These are phyloP conservation scores for Mimumesa dahlbomi DNA, from an alignment of 2,888 invertebrate species.

Conservation along the genomic window DNA sequence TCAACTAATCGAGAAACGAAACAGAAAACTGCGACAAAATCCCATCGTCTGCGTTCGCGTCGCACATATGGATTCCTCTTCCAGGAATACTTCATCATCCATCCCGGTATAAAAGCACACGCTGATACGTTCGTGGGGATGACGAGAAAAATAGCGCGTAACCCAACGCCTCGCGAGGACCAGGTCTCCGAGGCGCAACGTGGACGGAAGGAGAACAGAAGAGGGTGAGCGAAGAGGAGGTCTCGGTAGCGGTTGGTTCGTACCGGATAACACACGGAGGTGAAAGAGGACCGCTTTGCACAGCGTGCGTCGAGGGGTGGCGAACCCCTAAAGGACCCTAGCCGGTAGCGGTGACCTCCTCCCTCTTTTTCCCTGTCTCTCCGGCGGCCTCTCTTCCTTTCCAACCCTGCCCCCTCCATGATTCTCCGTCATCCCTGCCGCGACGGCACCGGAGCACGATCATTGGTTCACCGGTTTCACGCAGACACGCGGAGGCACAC, in stretches of 20 bases:
- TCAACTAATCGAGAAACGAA: too few relatives aligned
- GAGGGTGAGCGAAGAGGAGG: slow-evolving; percentile 14
- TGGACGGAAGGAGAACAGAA: slow-evolving; percentile 25
- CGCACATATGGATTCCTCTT: too few relatives aligned
- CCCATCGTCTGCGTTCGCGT: too few relatives aligned
- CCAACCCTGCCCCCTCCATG: slow-evolving; percentile 61
- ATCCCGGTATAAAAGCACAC: too few relatives aligned
- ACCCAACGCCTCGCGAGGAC: slow-evolving; percentile 53
- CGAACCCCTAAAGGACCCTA: slow-evolving; percentile 75
- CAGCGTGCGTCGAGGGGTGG: slow-evolving; percentile 71
- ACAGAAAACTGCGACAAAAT: too few relatives aligned
- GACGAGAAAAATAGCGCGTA: slow-evolving; percentile 47
- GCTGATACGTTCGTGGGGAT: slow-evolving; percentile 20
- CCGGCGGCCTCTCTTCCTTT: slow-evolving; percentile 62
- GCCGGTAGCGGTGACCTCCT: slow-evolving; percentile 71
- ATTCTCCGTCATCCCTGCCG: slow-evolving; percentile 65
- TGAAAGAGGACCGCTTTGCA: slow-evolving; percentile 59
- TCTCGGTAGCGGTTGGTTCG: slow-evolving; percentile 50
- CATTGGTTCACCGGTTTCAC: slow-evolving; percentile 78
- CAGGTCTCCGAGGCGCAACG: slow-evolving; percentile 49
- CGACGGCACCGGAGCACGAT: slow-evolving; percentile 69
- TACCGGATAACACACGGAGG: slow-evolving; percentile 52
- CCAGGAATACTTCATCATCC: too few relatives aligned
- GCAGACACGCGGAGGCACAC: slow-evolving; percentile 73
- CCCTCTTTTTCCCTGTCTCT: slow-evolving; percentile 59